Conservation (phyloP, 2,113 vertebrate genomes). For the Promerops cafer region DNA sequence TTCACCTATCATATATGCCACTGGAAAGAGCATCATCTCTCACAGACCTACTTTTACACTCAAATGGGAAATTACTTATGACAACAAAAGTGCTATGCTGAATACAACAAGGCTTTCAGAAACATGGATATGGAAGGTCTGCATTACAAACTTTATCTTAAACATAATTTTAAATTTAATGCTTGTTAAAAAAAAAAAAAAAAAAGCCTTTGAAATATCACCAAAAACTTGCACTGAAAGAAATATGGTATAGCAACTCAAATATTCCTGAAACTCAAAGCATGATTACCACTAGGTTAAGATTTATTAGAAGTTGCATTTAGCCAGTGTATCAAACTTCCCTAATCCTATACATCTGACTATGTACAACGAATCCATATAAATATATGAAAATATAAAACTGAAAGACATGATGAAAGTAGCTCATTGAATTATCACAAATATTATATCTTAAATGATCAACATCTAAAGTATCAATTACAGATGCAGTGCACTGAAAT, state of each 20-base stretch:
- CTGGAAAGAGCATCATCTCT: background rate
- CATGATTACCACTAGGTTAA: background rate
- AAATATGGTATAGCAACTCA: background rate
- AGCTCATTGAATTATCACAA: background rate
- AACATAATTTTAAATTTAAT: background rate
- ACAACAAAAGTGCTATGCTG: background rate
- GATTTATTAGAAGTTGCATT: background rate
- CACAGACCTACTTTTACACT: background rate
- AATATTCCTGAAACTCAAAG: background rate
- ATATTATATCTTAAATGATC: background rate
- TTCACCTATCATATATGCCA: background rate
- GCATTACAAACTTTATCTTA: background rate
- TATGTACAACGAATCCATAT: background rate
- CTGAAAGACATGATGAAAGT: background rate
- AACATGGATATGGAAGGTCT: background rate
- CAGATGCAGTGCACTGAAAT: background rate
- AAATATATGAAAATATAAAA: background rate
- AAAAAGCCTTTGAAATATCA: background rate
- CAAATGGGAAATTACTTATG: background rate
- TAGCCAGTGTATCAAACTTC: background rate
- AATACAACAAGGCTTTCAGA: background rate
- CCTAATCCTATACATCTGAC: background rate
- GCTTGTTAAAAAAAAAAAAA: background rate
- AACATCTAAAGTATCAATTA: background rate
- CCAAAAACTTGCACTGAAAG: background rate